Conservation (phyloP, 2,113 vertebrate species). For the Lepus timidus region DNA sequence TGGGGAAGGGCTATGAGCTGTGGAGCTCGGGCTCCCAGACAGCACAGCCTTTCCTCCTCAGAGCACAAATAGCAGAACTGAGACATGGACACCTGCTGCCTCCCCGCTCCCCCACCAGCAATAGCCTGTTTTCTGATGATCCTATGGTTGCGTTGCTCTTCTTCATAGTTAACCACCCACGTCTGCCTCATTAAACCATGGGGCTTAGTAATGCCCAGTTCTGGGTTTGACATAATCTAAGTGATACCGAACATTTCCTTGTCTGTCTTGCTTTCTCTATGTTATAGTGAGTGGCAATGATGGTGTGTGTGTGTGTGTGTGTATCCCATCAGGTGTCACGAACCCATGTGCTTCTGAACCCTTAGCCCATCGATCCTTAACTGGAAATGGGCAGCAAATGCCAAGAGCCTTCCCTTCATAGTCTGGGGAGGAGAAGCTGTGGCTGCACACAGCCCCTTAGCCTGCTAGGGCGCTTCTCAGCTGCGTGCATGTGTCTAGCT, state of each 20-base stretch:
- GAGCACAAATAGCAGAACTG: neutral
- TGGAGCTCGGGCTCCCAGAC: neutral
- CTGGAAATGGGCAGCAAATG: neutral
- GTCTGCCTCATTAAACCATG: neutral
- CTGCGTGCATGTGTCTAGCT: neutral
- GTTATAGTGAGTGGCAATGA: no score
- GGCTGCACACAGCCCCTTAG: neutral
- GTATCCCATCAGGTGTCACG: neutral
- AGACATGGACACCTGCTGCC: fast-evolving
- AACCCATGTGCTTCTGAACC: neutral
- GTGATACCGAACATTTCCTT: neutral
- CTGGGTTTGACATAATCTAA: neutral
- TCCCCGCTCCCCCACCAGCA: neutral
- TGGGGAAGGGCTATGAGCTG: neutral
- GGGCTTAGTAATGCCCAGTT: neutral
- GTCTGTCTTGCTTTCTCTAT: neutral
- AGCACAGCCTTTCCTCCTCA: neutral
- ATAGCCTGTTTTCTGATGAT: neutral
- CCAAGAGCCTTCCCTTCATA: neutral
- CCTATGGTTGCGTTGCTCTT: neutral
- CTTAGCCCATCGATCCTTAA: neutral
- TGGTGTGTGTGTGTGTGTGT: neutral
- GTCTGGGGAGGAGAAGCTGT: neutral
- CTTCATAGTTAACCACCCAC: neutral
- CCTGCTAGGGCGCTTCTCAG: constrained; percentile 55